phyloP scores from a whole-genome alignment of 53 echinoderm and acorn worm species.

The Temnopleurus reevesii region DNA sequence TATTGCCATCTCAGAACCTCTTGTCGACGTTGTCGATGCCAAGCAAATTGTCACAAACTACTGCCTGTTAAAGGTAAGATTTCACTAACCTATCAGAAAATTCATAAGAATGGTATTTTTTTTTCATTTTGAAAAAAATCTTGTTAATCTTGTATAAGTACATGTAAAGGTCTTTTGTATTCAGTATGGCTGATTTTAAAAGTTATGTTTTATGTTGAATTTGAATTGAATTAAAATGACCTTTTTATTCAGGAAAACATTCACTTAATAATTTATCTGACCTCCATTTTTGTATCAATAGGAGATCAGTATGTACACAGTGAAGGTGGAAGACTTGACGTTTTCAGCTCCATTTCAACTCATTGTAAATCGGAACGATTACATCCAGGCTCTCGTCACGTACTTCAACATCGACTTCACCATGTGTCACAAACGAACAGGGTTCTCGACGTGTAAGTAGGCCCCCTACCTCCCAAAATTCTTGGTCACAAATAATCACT shows the following conservation, averaged over 20 bases:
- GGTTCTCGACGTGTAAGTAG: constrained; percentile 85
- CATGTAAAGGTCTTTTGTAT: too few species aligned
- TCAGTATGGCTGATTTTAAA: too few species aligned
- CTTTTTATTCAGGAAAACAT: too few species aligned
- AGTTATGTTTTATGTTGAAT: too few species aligned
- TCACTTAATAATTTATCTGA: too few species aligned
- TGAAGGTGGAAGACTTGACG: constrained; percentile 79
- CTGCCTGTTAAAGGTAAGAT: constrained; percentile 88
- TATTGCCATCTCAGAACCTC: constrained; percentile 76
- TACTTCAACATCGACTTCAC: constrained; percentile 99
- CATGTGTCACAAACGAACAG: constrained; percentile 95
- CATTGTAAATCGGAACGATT: constrained; percentile 84
- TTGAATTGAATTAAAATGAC: too few species aligned
- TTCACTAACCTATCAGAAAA: too few species aligned
- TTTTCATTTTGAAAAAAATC: too few species aligned
- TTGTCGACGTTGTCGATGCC: constrained; percentile 90
- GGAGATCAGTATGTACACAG: constrained; percentile 99
- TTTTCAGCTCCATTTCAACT: constrained; percentile 91
- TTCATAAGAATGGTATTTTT: too few species aligned
- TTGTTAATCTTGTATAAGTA: too few species aligned
- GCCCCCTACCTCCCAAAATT: too few species aligned
- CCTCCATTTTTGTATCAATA: not conserved
- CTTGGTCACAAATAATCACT: too few species aligned
- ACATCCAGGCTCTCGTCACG: constrained; percentile 91
- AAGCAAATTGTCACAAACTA: constrained; percentile 94